Evolutionary conservation across 2,888 invertebrate genomes (phyloP).

Genomic region (Beris chalybata): DNA sequence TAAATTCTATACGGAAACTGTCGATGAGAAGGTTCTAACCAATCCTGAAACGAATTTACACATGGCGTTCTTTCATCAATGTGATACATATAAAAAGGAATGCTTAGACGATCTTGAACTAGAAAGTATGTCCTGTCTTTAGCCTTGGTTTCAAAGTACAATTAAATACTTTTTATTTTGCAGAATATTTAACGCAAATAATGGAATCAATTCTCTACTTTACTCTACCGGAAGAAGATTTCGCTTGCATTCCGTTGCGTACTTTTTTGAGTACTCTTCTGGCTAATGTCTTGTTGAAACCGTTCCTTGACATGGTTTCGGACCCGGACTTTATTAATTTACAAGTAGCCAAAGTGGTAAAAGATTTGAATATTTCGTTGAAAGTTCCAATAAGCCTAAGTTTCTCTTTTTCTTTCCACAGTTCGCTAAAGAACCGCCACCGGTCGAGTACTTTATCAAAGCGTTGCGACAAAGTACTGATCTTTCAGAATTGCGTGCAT

Average conservation of each 20-base stretch:
- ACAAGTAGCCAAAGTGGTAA: constrained; percentile 41
- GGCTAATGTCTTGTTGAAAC: constrained; percentile 42
- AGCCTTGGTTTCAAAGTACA: background rate
- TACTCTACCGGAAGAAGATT: constrained; percentile 42
- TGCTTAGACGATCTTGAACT: constrained; percentile 40
- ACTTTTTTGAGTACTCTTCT: constrained; percentile 42
- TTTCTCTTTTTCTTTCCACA: constrained; percentile 15
- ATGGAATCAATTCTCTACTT: constrained; percentile 42
- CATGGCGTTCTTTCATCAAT: constrained; percentile 42
- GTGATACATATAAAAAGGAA: constrained; percentile 40
- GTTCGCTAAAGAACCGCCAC: constrained; percentile 42
- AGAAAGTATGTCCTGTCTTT: constrained; percentile 38
- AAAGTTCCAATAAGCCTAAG: background rate
- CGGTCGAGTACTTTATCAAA: constrained; percentile 42
- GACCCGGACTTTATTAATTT: constrained; percentile 44
- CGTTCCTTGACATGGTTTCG: constrained; percentile 40
- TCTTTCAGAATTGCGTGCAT: constrained; percentile 41
- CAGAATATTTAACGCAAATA: constrained; percentile 41
- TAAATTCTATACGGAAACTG: constrained; percentile 40
- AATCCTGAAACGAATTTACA: constrained; percentile 41
- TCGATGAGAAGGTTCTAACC: constrained; percentile 37
- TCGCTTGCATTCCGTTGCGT: constrained; percentile 42
- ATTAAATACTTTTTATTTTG: constrained; percentile 1
- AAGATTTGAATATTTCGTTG: background rate
- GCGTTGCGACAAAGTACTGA: constrained; percentile 41